Percentiles rank a stretch among this genome's conserved stretches.
phyloP scores from a whole-genome alignment of 2,797 vertebrate genomes.

The Phyllotis vaccarum region DNA sequence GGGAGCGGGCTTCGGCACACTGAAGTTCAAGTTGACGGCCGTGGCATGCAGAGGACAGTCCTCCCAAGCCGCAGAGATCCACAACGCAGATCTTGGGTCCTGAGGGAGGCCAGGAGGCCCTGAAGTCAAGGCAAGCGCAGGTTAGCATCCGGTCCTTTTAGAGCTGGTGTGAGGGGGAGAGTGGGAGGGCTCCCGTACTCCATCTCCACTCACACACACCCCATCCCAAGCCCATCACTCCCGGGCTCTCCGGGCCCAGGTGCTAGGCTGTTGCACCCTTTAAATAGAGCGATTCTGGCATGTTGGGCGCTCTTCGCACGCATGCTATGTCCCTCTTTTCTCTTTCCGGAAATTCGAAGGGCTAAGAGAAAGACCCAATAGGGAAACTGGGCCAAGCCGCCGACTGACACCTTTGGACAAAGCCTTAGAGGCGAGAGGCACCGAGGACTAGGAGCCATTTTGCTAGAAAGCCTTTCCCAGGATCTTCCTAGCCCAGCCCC shows the following conservation, averaged over 20 bases:
- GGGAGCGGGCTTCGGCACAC: slow-evolving; percentile 49
- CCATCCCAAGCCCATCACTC: neutral
- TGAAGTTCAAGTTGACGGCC: slow-evolving; percentile 93
- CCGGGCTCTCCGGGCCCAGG: neutral
- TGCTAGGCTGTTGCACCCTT: neutral
- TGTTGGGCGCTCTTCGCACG: neutral
- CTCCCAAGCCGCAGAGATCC: slow-evolving; percentile 40
- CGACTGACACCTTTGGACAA: slow-evolving; percentile 19
- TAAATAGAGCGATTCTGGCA: neutral
- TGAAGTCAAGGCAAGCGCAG: slow-evolving; percentile 25
- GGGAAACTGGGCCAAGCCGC: neutral
- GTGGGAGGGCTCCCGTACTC: rapidly evolving
- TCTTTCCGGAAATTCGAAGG: neutral
- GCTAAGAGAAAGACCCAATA: neutral
- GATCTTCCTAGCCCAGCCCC: neutral
- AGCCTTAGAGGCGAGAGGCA: neutral
- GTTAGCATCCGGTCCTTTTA: neutral
- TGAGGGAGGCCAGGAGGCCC: neutral
- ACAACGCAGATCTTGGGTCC: neutral
- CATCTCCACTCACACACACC: too few relatives aligned
- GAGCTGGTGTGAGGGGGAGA: neutral
- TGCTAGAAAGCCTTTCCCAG: neutral
- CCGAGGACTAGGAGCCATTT: neutral
- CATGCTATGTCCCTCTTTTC: neutral
- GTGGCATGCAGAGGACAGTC: neutral